These are phyloP conservation scores for Leucopsar rothschildi DNA, from an alignment of 2,113 vertebrate genomes.

Conservation along the genomic window DNA sequence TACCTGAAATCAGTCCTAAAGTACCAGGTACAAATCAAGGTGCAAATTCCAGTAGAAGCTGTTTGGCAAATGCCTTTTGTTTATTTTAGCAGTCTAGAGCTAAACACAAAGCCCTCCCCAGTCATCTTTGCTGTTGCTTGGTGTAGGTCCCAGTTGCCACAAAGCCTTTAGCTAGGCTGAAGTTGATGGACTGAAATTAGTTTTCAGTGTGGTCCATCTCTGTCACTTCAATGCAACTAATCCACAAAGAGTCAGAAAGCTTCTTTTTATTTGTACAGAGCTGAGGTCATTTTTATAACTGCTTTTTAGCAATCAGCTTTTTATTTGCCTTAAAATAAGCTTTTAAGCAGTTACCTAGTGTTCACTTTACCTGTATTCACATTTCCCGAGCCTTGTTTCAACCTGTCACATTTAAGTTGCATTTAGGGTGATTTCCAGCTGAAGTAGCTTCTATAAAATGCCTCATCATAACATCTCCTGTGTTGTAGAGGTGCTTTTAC, in stretches of 20 bases:
- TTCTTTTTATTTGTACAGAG: conserved; percentile 66
- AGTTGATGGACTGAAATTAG: conserved; percentile 61
- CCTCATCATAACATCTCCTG: conserved; percentile 44
- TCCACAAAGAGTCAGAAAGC: conserved; percentile 2
- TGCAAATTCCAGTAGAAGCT: background rate
- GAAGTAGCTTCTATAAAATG: conserved; percentile 47
- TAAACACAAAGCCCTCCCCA: background rate
- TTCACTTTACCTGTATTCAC: conserved; percentile 52
- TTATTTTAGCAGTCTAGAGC: conserved; percentile 4
- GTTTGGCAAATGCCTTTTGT: conserved; percentile 12
- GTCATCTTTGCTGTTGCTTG: conserved; percentile 43
- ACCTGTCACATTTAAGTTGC: conserved; percentile 3
- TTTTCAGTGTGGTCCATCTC: conserved; percentile 34
- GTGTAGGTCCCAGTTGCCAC: conserved; percentile 47
- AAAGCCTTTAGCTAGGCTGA: conserved; percentile 76
- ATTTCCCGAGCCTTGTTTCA: conserved; percentile 53
- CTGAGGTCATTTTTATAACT: conserved; percentile 68
- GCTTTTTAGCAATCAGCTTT: conserved; percentile 76
- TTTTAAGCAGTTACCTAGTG: conserved; percentile 68
- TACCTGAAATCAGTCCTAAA: background rate
- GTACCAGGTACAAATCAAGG: background rate
- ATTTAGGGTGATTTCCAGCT: conserved; percentile 41
- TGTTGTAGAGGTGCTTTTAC: conserved; percentile 56
- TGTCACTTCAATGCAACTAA: conserved; percentile 42
- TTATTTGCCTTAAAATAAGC: conserved; percentile 81